Percentiles rank a stretch among this genome's conserved stretches.
Conservation (phyloP, 30 jellyfish, hydroid and myxozoan species). For the Turritopsis rubra region DNA sequence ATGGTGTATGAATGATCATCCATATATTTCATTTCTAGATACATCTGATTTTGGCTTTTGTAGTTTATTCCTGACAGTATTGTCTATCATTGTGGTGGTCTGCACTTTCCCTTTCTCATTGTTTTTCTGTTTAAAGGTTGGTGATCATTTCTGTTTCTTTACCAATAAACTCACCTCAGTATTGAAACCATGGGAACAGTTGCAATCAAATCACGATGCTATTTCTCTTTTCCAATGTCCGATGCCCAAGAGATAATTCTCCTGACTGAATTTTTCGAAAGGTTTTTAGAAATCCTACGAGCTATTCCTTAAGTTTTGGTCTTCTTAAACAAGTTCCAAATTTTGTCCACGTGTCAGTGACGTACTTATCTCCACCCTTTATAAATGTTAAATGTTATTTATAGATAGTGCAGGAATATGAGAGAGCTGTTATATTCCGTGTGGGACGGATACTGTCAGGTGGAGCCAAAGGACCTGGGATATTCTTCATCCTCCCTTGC, state of each 20-base stretch:
- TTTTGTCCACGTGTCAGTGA: too few relatives aligned
- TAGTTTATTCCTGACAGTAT: conserved; percentile 60
- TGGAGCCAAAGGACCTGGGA: conserved; percentile 96
- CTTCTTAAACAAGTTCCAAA: too few relatives aligned
- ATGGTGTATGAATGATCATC: too few relatives aligned
- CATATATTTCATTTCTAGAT: background rate
- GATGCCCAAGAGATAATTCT: too few relatives aligned
- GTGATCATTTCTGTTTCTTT: too few relatives aligned
- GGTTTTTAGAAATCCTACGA: too few relatives aligned
- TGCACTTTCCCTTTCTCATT: conserved; percentile 88
- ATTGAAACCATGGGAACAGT: too few relatives aligned
- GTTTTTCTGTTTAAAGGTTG: conserved; percentile 80
- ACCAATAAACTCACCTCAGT: too few relatives aligned
- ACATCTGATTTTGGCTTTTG: conserved; percentile 48
- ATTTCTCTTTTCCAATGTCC: too few relatives aligned
- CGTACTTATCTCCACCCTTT: background rate
- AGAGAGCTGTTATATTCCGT: conserved; percentile 90
- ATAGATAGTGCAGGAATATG: conserved; percentile 95
- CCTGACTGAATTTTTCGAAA: too few relatives aligned
- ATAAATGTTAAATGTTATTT: background rate
- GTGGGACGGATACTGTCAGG: conserved; percentile 86
- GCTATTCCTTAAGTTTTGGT: too few relatives aligned
- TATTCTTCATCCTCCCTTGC: conserved; percentile 87
- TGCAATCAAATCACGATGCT: too few relatives aligned
- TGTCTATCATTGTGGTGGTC: conserved; percentile 42